These are phyloP conservation scores for Papilio protenor DNA, from an alignment of 2,888 invertebrate genomes.

Conservation along the genomic window DNA sequence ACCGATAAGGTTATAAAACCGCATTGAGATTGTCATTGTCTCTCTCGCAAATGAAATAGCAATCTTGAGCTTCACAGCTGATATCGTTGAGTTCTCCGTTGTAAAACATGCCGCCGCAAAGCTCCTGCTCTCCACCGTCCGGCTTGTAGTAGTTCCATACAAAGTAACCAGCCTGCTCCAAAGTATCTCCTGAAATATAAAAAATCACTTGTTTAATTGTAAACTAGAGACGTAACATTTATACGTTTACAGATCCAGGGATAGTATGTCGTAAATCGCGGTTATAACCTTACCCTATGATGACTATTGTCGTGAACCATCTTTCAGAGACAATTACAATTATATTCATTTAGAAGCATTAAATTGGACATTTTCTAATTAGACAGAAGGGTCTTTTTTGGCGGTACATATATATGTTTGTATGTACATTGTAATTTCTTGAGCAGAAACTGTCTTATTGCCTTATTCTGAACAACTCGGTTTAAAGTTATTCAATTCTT, in stretches of 20 bases:
- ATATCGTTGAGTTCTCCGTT: conserved; percentile 66
- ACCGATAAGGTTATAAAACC: too few relatives aligned
- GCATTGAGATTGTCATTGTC: conserved; percentile 52
- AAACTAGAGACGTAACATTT: background rate
- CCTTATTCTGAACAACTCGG: too few relatives aligned
- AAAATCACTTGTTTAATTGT: background rate
- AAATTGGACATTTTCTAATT: too few relatives aligned
- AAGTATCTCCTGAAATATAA: background rate
- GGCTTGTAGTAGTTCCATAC: conserved; percentile 67
- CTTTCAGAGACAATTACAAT: too few relatives aligned
- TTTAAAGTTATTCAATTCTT: too few relatives aligned
- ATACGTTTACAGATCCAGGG: background rate
- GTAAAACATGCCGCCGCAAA: conserved; percentile 71
- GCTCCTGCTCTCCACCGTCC: conserved; percentile 60
- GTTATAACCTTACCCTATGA: too few relatives aligned
- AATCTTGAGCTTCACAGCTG: conserved; percentile 54
- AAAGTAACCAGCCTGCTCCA: conserved; percentile 55
- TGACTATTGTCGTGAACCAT: too few relatives aligned
- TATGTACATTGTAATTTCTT: background rate
- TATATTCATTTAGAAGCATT: too few relatives aligned
- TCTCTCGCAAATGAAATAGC: conserved; percentile 73
- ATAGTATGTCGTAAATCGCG: too few relatives aligned
- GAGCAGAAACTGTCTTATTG: too few relatives aligned
- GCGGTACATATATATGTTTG: too few relatives aligned
- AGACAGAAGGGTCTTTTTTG: too few relatives aligned